A percentile compares a stretch with the other conserved stretches of the same genome.
Conservation (phyloP, 2,113 vertebrate genomes). For the Podiceps cristatus region DNA sequence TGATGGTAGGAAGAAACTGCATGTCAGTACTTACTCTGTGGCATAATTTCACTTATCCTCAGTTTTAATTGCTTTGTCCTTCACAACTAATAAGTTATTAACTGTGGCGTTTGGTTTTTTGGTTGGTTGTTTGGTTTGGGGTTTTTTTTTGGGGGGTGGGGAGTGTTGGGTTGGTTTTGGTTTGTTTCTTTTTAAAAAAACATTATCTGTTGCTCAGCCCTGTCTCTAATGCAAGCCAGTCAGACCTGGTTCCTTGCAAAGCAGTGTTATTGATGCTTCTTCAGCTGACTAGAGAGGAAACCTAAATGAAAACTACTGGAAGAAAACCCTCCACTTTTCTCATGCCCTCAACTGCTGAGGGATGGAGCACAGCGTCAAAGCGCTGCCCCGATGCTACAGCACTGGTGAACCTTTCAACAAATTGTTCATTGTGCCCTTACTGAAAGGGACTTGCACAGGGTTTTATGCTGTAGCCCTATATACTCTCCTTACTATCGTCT, state of each 20-base stretch:
- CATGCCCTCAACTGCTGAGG: background rate
- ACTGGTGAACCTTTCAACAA: background rate
- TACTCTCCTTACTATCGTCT: background rate
- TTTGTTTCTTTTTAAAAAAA: background rate
- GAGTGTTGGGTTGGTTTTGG: too few relatives aligned
- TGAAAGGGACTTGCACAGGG: background rate
- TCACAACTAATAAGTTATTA: background rate
- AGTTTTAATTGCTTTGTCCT: background rate
- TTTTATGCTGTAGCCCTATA: background rate
- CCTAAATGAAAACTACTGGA: background rate
- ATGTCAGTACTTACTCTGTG: background rate
- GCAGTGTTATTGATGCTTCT: accelerated
- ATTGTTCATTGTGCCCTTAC: background rate
- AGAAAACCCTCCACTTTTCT: background rate
- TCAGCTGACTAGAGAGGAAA: background rate
- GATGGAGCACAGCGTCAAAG: background rate
- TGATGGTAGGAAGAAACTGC: background rate
- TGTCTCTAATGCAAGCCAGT: background rate
- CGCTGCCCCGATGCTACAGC: accelerated
- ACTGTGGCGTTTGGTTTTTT: too few relatives aligned
- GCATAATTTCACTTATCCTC: background rate
- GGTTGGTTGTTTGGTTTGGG: too few relatives aligned
- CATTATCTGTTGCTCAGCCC: background rate
- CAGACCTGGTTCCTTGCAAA: background rate
- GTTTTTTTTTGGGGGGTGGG: too few relatives aligned